Evolutionary conservation across 2,113 vertebrate species (phyloP), one percentile per base, ranked within the genome.

Genomic region (Saccopteryx leptura): DNA sequence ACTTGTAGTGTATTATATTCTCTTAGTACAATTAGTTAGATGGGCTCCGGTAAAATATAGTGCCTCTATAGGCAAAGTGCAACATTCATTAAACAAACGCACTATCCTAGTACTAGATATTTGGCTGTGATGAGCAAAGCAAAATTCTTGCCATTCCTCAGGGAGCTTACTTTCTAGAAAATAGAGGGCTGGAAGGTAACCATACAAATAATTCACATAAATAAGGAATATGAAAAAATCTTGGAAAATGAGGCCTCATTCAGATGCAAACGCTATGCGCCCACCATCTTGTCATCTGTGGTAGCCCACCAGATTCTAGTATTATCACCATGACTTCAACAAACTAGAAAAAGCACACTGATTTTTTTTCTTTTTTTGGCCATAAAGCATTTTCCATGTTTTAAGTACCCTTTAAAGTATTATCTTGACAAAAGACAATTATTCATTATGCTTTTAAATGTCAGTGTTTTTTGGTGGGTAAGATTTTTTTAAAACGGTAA

Each of bases 181-280:
- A 84, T 17, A 84, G 66, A 71, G 23, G 21, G 19, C 33, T 78
- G 19, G 63, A 76, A 39, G 7, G 26, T 91, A 79, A 66, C 52
- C 81, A 74, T 46, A 84, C 56, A 93, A 78, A 84, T 87, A 93
- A 88, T 50, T 61, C 39, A 66, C 39, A 61, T 66, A 66, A 95
- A 74, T 19, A 88, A 17, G n/a, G 23, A 91, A 68, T 75, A 52
- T 15, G 52, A 79, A 83, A n/a, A 78, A 71, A n/a, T 76, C 71
- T 88, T 66, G 28, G 26, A 88, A 56, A 68, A 60, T 31, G 60
- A 72, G 39, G n/a, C 71, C 33, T 39, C 2, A 4, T 83, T 86
- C 63, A 54, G 28, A 65, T 46, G 56, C 39, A 74, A 93, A 84
- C 58, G 56, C 13, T 8, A 9, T 14, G 10, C 46, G 33, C 39